A percentile compares a stretch with the other conserved stretches of the same genome.
Conservation (phyloP, 2,113 vertebrate genomes). For the Eptatretus burgeri region DNA sequence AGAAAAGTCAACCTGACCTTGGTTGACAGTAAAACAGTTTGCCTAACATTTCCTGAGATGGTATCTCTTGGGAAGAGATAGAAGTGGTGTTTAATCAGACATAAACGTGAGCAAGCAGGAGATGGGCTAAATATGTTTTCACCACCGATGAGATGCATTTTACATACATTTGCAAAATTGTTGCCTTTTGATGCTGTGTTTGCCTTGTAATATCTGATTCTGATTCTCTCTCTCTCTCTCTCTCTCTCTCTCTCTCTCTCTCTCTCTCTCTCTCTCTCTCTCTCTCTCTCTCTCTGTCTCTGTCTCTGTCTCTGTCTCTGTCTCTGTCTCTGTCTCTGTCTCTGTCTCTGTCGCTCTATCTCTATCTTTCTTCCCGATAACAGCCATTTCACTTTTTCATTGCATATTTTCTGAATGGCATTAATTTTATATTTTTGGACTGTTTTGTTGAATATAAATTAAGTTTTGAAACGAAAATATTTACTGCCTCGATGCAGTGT, state of each 20-base stretch:
- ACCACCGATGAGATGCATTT: too few species aligned
- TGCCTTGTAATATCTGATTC: neutral
- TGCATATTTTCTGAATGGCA: neutral
- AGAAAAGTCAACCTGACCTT: too few species aligned
- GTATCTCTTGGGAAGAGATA: too few species aligned
- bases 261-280: slow-evolving; percentile 13
- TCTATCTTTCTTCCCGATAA: slow-evolving; percentile 13
- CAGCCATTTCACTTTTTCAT: neutral
- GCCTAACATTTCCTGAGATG: too few species aligned
- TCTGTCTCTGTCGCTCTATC: slow-evolving; percentile 12
- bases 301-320: neutral
- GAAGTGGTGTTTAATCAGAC: too few species aligned
- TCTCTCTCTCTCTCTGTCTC: slow-evolving; percentile 11
- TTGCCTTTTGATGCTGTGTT: neutral
- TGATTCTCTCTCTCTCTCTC: neutral
- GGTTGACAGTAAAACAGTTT: too few species aligned
- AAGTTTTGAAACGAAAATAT: neutral
- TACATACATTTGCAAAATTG: too few species aligned
- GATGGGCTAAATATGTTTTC: too few species aligned
- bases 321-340: slow-evolving; percentile 7
- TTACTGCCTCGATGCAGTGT: too few species aligned
- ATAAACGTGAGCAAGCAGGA: too few species aligned
- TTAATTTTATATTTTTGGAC: neutral
- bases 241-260: slow-evolving; percentile 8
- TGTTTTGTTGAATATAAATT: neutral